Evolutionary conservation across 2,113 vertebrate genomes (phyloP), one percentile per base, ranked within the genome.

Genomic region (Syngnathoides biaculeatus): DNA sequence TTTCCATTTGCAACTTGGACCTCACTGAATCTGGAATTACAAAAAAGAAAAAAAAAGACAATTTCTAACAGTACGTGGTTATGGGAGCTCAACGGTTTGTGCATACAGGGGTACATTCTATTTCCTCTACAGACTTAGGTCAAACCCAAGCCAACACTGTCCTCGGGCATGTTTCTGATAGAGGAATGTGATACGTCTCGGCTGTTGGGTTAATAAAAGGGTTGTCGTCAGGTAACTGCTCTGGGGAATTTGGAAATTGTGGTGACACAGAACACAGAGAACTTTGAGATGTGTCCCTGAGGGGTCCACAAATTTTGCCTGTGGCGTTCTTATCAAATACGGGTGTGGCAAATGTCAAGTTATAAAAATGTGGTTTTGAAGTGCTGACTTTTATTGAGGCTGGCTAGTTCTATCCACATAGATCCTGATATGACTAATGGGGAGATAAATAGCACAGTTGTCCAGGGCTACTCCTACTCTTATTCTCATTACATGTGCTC

Each of bases 1-100:
- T 89, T 87, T 86, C 83, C 92, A 94, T 95, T 94, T 94, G 88
- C 77, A 10, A 71, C 91, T 94, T 87, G 93, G 83, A 94, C 94
- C 94, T 88, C 91, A 91, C 85, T 90, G 87, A 89, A 92, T 92
- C 88, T 85, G 87, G 78, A 82, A 91, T 91, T 91, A 92, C 91
- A 92, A 78, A 70, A 86, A 84, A 90, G 61, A 75, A 64, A 89
- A 90, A 35, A 70, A 86, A 84, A 90, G 61, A 75, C 64, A 89
- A 90, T 93, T 93, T 94, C 91, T 91, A 86, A 93, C 90, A 67
- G 67, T 19, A 14, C 20, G 91, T 92, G 76, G 55, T 81, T 83
- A 72, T 68, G 69, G 77, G 20, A 77, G 67, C 80, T 88, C 79
- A 85, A 82, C 61, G 79, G 71, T 79, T 85, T 78, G 70, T 76